Evolutionary conservation across 2,113 vertebrate species (phyloP), one percentile per base, ranked within the genome.

Genomic region (Calyptomena viridis): DNA sequence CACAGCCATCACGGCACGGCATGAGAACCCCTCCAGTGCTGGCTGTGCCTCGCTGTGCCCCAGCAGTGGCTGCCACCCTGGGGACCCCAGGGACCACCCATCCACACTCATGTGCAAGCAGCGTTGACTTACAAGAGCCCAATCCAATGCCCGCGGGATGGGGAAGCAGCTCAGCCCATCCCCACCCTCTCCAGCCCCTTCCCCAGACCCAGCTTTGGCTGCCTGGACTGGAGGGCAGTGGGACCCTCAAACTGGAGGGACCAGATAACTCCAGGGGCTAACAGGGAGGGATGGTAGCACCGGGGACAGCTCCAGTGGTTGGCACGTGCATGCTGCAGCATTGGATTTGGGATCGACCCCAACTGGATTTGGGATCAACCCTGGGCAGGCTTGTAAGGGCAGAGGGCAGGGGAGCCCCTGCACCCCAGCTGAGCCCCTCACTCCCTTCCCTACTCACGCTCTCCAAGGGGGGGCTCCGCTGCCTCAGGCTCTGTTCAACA

Each of bases 401-500:
- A 95, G 92, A 85, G 69, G 74, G 84, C 8, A 8, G 5, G 4
- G 44, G 46, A 73, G 24, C 52, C 75, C 40, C 80, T 37, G 44
- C 67, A 24, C 8, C 10, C 27, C 46, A 47, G 63, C 85, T 47
- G 39, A 55, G 58, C n/a, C 46, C 58, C 78, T 18, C 1, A 0
- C 25, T 66, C 49, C 67, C 40, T 76, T 96, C 62, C 46, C 84
- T 97, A 96, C 96, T 97, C 90, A 96, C 88, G 8, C 84, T 97
- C 86, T 98, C 97, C 93, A 77, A 69, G 91, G n/a, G 80, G 94
- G 94, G 93, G 59, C 44, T 97, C 96, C 66, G 47, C 12, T 90
- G 91, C 96, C 94, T 97, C 94, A 93, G 92, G 95, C 82, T 98
- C 97, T 98, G 97, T 96, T 97, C 96, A 95, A 97, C 87, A 98